Evolutionary conservation across 2,888 invertebrate genomes (phyloP), one percentile per base, ranked within the genome.

Genomic region (Elysia crispata): DNA sequence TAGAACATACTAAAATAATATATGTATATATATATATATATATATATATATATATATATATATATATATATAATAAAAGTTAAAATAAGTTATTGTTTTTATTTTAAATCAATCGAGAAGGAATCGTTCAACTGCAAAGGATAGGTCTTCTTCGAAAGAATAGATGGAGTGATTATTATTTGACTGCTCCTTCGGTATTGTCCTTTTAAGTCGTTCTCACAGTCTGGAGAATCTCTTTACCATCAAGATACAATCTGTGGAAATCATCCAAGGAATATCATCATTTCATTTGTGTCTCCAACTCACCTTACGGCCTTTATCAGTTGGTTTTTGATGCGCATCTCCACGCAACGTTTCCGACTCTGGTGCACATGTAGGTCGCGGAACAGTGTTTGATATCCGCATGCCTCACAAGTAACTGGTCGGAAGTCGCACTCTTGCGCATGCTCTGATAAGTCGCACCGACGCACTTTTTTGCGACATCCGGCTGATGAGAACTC

Each of bases 401-500:
- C 87, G 81, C 88, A 89, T 0, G 88, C 88, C 67, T 89, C 88
- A 78, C 88, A 89, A 49, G 83, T 83, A 31, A 89, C 87, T 15
- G 73, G 70, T 8, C 82, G 78, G 76, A 78, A 86, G 54, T 87
- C 85, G 81, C 88, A 89, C 74, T 88, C 86, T 11, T 86, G 85
- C 11, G 80, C 64, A 74, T 89, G 88, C 28, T 84, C 85, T 15
- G 75, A 75, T 3, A 86, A 67, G 57, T 88, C 87, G 66, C 83
- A 79, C 0, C 88, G 82, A 28, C 82, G 81, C 0, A 89, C 83
- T 18, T 82, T 86, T 73, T 84, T 85, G 66, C 76, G 75, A 57
- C 88, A 89, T 30, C 88, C 88, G 70, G 82, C 82, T 1, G 64
- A 30, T 31, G 70, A 81, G 74, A 86, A 84, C 5, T 83, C 83